Conservation (phyloP, 2,113 vertebrate genomes). For the Nematolebias whitei region DNA sequence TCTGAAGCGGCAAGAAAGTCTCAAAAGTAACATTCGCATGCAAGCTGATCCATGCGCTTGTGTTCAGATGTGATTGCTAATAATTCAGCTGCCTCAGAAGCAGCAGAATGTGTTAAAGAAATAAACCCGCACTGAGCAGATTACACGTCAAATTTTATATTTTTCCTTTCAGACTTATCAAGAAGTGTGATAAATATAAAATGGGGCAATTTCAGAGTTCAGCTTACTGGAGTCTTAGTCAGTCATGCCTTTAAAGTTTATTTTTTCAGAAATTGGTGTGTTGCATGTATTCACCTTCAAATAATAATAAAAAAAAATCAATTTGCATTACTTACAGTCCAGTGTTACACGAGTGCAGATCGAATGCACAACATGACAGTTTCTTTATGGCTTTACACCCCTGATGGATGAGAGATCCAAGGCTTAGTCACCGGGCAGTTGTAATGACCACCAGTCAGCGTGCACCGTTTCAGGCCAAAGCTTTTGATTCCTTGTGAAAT, state of each 20-base stretch:
- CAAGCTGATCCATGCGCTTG: too few relatives aligned
- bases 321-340: conserved; percentile 10
- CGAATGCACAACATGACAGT: conserved; percentile 22
- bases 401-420: conserved; percentile 45
- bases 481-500: conserved; percentile 37
- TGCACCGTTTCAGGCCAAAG: conserved; percentile 41
- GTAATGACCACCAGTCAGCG: conserved; percentile 43
- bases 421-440: conserved; percentile 21
- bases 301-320: conserved; percentile 20
- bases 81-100: neutral
- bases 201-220: neutral
- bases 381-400: conserved; percentile 34
- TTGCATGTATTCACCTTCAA: conserved; percentile 8
- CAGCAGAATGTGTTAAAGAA: neutral
- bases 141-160: neutral
- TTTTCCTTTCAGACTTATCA: neutral
- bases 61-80: neutral
- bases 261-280: conserved; percentile 1
- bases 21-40: too few relatives aligned
- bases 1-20: too few relatives aligned
- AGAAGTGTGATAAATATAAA: neutral
- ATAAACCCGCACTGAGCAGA: neutral
- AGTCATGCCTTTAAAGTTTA: neutral
- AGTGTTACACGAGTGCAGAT: conserved; percentile 12
- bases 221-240: neutral